A percentile compares a stretch with the other conserved stretches of the same genome.
These are phyloP conservation scores for Macheiramphus alcinus DNA, from an alignment of 2,113 vertebrate species.

Conservation along the genomic window DNA sequence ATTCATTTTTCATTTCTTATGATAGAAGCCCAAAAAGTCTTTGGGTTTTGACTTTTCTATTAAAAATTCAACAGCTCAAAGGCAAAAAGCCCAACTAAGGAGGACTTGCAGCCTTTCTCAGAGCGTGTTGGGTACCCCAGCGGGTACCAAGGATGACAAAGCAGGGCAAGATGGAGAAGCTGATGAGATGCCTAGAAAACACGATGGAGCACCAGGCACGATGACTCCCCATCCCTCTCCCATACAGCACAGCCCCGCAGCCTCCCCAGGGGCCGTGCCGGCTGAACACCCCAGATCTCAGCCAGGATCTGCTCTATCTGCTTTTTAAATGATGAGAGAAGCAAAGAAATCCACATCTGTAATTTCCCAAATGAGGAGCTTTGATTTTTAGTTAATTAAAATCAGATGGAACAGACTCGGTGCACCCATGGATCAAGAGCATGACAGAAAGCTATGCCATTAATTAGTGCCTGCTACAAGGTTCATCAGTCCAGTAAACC, in stretches of 20 bases:
- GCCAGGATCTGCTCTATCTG: background rate
- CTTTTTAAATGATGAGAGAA: background rate
- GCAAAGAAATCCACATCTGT: background rate
- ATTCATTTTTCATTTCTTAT: background rate
- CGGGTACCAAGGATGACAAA: background rate
- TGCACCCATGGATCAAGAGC: background rate
- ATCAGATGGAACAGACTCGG: background rate
- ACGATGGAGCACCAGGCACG: background rate
- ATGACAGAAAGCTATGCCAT: background rate
- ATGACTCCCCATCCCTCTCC: background rate
- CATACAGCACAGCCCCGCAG: background rate
- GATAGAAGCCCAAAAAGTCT: background rate
- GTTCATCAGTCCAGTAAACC: background rate
- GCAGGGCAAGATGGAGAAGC: background rate
- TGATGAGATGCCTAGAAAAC: background rate
- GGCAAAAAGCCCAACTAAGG: background rate
- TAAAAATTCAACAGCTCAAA: background rate
- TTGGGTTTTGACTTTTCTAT: background rate
- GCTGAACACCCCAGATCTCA: background rate
- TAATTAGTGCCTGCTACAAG: background rate
- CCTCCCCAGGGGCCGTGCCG: fast-evolving
- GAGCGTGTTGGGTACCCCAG: background rate
- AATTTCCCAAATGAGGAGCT: background rate
- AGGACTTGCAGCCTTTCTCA: background rate
- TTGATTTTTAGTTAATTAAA: constrained; percentile 30